Conservation (phyloP, 1,140 invertebrate genomes). For the Brachionus koreanus region DNA sequence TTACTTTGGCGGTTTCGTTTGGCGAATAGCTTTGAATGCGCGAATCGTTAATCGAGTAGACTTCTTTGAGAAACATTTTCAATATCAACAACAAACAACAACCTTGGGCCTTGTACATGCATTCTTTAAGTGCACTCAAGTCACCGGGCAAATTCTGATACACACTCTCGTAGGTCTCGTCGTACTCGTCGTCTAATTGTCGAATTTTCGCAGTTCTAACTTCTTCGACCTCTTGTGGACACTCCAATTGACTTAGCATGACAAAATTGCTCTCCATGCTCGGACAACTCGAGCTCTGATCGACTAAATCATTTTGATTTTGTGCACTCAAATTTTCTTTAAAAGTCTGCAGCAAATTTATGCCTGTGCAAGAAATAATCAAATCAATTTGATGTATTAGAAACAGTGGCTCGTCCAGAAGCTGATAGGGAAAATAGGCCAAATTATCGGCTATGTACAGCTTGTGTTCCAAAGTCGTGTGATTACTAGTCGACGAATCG, state of each 20-base stretch:
- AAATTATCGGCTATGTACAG: conserved; percentile 95
- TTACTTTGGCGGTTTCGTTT: conserved; percentile 86
- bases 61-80: conserved; percentile 88
- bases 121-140: conserved; percentile 72
- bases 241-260: background rate
- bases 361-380: conserved; percentile 86
- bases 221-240: conserved; percentile 4
- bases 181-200: conserved; percentile 71
- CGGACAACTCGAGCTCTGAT: too few species aligned
- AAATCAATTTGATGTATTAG: conserved; percentile 96
- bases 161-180: conserved; percentile 73
- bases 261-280: background rate
- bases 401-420: conserved; percentile 94
- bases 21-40: conserved; percentile 93
- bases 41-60: conserved; percentile 88
- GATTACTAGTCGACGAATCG: conserved; percentile 72
- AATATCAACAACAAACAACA: conserved; percentile 83
- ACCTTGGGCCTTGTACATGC: conserved; percentile 82
- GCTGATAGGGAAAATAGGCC: conserved; percentile 94
- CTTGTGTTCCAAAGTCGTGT: conserved; percentile 83
- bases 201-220: background rate
- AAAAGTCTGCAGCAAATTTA: conserved; percentile 84
- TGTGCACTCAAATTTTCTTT: conserved; percentile 66
- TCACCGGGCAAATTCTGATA: conserved; percentile 67
- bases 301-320: too few species aligned